phyloP scores from a whole-genome alignment of 2,888 invertebrate species.

The Aporophyla nigra region DNA sequence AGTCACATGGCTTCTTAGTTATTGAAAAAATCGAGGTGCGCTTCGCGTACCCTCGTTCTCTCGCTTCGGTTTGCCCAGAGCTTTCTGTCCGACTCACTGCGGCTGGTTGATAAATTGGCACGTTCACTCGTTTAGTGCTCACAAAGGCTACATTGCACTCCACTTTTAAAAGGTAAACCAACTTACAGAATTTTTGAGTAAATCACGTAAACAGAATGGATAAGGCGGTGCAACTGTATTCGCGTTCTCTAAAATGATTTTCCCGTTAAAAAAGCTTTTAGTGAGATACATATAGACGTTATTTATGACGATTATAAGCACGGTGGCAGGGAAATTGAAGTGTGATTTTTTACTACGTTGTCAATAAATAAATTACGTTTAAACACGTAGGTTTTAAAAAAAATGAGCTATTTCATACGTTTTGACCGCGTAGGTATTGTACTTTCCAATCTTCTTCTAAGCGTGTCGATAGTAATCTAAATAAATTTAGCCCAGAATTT shows the following conservation, averaged over 20 bases:
- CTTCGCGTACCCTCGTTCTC: background rate
- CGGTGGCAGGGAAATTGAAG: too few relatives aligned
- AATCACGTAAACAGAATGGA: background rate
- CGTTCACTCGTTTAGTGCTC: constrained; percentile 5
- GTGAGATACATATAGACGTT: background rate
- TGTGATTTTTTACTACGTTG: too few relatives aligned
- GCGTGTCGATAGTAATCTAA: too few relatives aligned
- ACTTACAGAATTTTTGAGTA: background rate
- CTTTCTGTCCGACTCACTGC: background rate
- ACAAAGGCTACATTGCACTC: constrained; percentile 27
- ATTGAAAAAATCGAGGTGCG: background rate
- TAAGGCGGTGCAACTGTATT: too few relatives aligned
- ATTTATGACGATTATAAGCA: background rate
- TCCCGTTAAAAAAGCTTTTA: background rate
- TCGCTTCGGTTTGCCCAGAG: background rate
- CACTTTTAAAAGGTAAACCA: constrained; percentile 1
- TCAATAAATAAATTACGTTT: too few relatives aligned
- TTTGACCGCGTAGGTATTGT: too few relatives aligned
- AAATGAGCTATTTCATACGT: too few relatives aligned
- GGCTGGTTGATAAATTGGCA: background rate
- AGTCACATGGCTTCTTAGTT: background rate
- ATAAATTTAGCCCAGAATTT: too few relatives aligned
- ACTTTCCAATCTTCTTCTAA: too few relatives aligned
- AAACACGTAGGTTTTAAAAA: too few relatives aligned
- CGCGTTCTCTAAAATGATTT: background rate